Evolutionary conservation across 2,797 vertebrate genomes (phyloP), one percentile per base, ranked within the genome.

Genomic region (Semaprochilodus insignis): DNA sequence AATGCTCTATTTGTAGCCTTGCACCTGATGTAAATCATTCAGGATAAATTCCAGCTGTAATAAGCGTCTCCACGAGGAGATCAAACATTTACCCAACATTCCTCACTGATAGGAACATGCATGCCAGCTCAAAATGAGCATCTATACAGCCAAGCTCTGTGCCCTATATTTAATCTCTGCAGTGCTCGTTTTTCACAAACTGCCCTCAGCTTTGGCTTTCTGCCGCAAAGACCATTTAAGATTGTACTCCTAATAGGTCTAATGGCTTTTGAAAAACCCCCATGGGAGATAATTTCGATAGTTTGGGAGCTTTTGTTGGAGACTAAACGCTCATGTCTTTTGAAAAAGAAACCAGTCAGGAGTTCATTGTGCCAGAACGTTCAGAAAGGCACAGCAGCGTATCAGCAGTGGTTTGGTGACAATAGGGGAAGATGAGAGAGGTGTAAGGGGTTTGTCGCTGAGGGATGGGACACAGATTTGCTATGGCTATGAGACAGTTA

Each of bases 21-120:
- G 74, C 90, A 94, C 91, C 88, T 94, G 92, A 94, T 91, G 92
- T 94, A 94, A 94, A 95, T 95, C 93, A 94, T 86, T 92, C 90
- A 91, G 87, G 90, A 86, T 91, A 93, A 95, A 93, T 91, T 90
- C 91, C 70, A 88, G 90, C 92, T 91, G 91, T 94, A 95, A 93
- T 93, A 92, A 89, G 90, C 88, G 93, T 85, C 86, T 80, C 66
- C 78, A 85, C 74, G 62, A 69, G 66, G 84, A 92, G 90, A 94
- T 95, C 93, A 93, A 94, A 94, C 93, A 89, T 92, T 85, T 85
- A 11, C 31, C 54, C 78, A 86, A 87, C 92, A 93, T 94, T 94
- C 71, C 92, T 89, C 90, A 72, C 69, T 86, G 85, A 86, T 86
- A 70, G 55, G 72, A 74, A 65, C 21, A 14, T 84, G 79, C 78